Conservation (phyloP, 2,113 vertebrate genomes). For the Phodopus roborovskii region DNA sequence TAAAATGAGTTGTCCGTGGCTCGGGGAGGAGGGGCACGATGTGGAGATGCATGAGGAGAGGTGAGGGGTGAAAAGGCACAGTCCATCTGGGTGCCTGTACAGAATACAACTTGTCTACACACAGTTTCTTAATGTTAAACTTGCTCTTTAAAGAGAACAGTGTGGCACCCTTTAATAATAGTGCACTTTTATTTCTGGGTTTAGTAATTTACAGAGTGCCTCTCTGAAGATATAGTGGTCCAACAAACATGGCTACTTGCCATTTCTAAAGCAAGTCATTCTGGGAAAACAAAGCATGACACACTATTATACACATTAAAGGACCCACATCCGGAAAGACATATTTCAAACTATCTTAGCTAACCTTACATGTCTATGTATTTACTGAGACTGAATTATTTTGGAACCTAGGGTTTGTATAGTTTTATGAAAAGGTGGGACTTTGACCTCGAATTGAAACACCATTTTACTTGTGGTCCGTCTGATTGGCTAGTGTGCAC, state of each 20-base stretch:
- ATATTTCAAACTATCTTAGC: background rate
- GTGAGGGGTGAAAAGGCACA: background rate
- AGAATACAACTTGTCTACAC: background rate
- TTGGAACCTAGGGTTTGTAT: slow-evolving; percentile 32
- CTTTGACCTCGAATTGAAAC: background rate
- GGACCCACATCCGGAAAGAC: background rate
- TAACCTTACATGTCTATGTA: background rate
- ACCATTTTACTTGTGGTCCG: slow-evolving; percentile 12
- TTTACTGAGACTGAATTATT: slow-evolving; percentile 50
- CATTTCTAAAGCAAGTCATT: slow-evolving; percentile 45
- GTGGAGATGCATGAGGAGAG: background rate
- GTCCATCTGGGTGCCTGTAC: background rate
- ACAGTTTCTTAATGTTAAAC: slow-evolving; percentile 7
- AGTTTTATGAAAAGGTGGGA: background rate
- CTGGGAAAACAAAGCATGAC: background rate
- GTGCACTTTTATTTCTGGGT: background rate
- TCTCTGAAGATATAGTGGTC: background rate
- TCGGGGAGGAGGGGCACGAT: background rate
- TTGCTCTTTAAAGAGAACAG: slow-evolving; percentile 40
- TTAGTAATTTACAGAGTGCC: background rate
- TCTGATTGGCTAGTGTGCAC: background rate
- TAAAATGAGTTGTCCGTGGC: background rate
- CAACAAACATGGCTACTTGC: background rate
- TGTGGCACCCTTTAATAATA: background rate
- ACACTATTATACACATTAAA: background rate